Conservation (phyloP, 1,140 invertebrate genomes). For the Temnothorax curvispinosus region DNA sequence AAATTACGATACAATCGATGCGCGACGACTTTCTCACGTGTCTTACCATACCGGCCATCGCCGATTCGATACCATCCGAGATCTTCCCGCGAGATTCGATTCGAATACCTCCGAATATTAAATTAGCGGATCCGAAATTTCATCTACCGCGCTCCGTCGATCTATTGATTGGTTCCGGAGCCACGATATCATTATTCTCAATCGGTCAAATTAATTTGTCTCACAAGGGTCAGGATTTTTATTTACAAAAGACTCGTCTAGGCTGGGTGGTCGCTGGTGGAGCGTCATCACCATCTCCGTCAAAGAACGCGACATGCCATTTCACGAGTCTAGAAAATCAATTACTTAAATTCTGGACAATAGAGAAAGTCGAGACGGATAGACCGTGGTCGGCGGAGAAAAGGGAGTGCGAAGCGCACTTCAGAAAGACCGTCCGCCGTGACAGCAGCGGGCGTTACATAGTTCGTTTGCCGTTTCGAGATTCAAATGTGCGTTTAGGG, state of each 20-base stretch:
- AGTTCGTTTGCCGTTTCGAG: not conserved
- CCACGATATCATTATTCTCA: not conserved
- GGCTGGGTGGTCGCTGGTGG: not conserved
- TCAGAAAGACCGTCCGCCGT: too few relatives aligned
- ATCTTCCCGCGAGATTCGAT: not conserved
- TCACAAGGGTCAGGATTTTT: not conserved
- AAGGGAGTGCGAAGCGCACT: too few relatives aligned
- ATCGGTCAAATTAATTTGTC: not conserved
- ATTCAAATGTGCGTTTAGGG: rapidly evolving
- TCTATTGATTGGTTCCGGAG: not conserved
- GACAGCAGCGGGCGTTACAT: too few relatives aligned
- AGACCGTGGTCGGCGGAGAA: too few relatives aligned
- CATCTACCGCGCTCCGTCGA: not conserved
- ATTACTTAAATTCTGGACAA: too few relatives aligned
- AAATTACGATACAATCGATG: slow-evolving; percentile 1
- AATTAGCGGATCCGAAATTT: not conserved
- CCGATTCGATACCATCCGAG: not conserved
- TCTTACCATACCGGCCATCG: not conserved
- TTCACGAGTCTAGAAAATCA: too few relatives aligned
- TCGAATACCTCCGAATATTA: not conserved
- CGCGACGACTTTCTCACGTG: not conserved
- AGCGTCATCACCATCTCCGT: too few relatives aligned
- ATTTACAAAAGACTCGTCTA: not conserved
- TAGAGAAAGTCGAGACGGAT: too few relatives aligned
- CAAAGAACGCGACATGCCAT: too few relatives aligned